Conservation (phyloP, 2,888 invertebrate genomes). For the Conistra vaccinii region DNA sequence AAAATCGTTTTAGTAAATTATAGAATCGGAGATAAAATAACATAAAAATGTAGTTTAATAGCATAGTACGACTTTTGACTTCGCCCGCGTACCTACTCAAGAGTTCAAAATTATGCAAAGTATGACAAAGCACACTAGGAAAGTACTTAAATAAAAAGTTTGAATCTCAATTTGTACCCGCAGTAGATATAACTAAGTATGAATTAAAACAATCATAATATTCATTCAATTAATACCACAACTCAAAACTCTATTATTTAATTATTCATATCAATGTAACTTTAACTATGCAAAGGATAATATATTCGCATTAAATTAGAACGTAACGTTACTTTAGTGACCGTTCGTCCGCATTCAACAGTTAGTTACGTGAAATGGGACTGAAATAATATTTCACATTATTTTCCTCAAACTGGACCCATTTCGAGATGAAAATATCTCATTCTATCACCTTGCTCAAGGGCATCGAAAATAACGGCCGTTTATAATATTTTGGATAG, state of each 20-base stretch:
- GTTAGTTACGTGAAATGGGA: constrained; percentile 24
- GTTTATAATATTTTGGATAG: constrained; percentile 9
- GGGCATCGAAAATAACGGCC: constrained; percentile 30
- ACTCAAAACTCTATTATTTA: not conserved
- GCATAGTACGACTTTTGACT: too few species aligned
- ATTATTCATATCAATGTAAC: constrained; percentile 22
- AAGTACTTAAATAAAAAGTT: not conserved
- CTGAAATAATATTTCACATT: constrained; percentile 41
- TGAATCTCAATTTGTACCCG: not conserved
- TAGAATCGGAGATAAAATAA: too few species aligned
- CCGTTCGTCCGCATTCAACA: constrained; percentile 25
- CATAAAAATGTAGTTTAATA: too few species aligned
- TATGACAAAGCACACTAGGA: not conserved
- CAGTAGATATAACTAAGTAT: not conserved
- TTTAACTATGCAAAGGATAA: constrained; percentile 10
- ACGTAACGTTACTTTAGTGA: not conserved
- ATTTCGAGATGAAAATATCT: constrained; percentile 38
- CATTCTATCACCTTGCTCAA: constrained; percentile 24
- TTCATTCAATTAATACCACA: not conserved
- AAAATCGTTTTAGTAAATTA: not conserved
- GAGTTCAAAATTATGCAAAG: too few species aligned
- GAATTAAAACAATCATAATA: not conserved
- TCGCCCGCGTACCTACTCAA: too few species aligned
- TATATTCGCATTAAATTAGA: constrained; percentile 34
- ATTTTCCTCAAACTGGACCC: constrained; percentile 23